These are phyloP conservation scores for Chrysolina haemoptera DNA, from an alignment of 2,888 invertebrate genomes.

Conservation along the genomic window DNA sequence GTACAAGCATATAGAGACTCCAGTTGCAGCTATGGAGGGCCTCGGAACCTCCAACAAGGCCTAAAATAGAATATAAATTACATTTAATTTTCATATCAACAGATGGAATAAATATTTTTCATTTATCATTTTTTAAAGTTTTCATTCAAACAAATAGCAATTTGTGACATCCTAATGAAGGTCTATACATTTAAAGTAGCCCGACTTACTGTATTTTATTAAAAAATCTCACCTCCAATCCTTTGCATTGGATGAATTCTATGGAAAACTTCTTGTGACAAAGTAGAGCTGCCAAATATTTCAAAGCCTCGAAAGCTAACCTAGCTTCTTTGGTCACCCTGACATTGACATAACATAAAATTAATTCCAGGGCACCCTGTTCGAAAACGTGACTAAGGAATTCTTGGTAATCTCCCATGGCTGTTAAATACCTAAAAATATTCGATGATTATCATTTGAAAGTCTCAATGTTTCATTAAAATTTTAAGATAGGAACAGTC, in stretches of 20 bases:
- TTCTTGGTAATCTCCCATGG: conserved; percentile 99
- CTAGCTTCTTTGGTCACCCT: conserved; percentile 91
- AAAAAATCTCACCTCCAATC: conserved; percentile 77
- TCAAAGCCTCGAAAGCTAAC: conserved; percentile 95
- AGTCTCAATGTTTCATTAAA: too few species aligned
- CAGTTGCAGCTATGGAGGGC: conserved; percentile 96
- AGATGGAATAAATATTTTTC: too few species aligned
- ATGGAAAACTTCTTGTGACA: conserved; percentile 99
- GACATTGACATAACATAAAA: conserved; percentile 92
- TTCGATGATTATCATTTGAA: neutral
- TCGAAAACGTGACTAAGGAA: conserved; percentile 95
- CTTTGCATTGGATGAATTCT: conserved; percentile 92
- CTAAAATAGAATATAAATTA: conserved; percentile 54
- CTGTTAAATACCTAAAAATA: conserved; percentile 89
- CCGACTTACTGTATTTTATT: neutral
- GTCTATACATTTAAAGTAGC: neutral
- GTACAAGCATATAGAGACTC: conserved; percentile 95
- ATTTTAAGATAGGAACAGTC: too few species aligned
- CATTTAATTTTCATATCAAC: conserved; percentile 37
- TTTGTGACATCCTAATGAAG: neutral
- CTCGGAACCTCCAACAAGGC: conserved; percentile 90
- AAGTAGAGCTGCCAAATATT: conserved; percentile 93
- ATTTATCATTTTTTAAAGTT: too few species aligned
- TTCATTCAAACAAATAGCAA: neutral
- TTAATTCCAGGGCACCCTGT: conserved; percentile 90